Percentiles rank a stretch among this genome's conserved stretches.
These are phyloP conservation scores for Heterotilapia buettikoferi DNA, from an alignment of 2,113 vertebrate species.

Conservation along the genomic window DNA sequence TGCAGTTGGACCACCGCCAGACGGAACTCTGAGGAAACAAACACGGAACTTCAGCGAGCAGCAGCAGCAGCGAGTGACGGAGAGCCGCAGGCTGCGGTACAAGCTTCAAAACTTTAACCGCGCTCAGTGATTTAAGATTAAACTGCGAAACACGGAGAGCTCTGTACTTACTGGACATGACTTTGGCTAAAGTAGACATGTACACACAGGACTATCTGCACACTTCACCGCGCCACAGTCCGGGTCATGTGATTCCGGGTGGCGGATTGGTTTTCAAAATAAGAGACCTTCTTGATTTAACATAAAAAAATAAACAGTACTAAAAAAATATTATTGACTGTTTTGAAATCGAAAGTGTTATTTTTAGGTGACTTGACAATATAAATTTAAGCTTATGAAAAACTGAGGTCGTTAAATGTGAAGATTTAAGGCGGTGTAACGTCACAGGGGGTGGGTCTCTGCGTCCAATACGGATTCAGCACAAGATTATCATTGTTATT, in stretches of 20 bases:
- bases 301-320: neutral
- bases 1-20: conserved; percentile 88
- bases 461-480: too few species aligned
- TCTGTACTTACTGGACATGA: conserved; percentile 70
- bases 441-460: neutral
- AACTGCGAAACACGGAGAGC: rapidly evolving
- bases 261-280: conserved; percentile 32
- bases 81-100: neutral
- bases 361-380: rapidly evolving
- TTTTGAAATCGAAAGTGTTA: rapidly evolving
- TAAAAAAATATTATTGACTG: neutral
- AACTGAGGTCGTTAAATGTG: neutral
- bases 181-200: conserved; percentile 55
- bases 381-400: neutral
- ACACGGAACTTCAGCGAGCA: neutral
- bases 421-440: neutral
- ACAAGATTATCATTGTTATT: rapidly evolving
- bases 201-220: neutral
- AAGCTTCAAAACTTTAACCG: neutral
- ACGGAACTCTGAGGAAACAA: conserved; percentile 77
- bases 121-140: neutral
- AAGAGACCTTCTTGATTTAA: neutral
- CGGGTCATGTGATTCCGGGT: neutral
- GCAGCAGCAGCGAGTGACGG: neutral
- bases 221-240: rapidly evolving